Base-by-base conservation (phyloP, 2,888 invertebrate genomes). In the Bhutanitis thaidina region DNA sequence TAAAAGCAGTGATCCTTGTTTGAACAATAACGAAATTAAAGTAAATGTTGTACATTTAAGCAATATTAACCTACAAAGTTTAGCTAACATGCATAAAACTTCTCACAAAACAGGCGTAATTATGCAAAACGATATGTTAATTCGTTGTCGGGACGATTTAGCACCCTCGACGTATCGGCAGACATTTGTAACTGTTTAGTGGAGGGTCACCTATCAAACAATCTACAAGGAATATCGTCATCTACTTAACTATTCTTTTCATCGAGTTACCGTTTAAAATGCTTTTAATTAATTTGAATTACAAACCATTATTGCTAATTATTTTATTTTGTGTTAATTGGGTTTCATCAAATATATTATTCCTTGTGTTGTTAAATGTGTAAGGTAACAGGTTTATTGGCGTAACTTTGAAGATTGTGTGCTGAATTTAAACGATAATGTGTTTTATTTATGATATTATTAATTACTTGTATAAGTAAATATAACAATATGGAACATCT, bases 71-170 rank as follows among this genome's bases (percentile, higher is more conserved):
- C 13, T 44, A 27, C 27, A 43, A 43, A 32, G 47, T 54, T 35
- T 49, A 49, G 27, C 35, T 14, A 34, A 38, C 44, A 30, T 44
- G 37, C 32, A 41, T 41, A 30, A 48, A 39, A 43, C 35, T 48
- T 20, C 43, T 39, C 12, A 58, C 51, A 54, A 56, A 57, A 56
- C 53, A 57, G 52, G 55, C 46, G 53, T 61, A 75, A 80, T 80
- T 82, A 84, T 82, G 80, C 72, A 77, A 82, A 85, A 76, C 69
- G 74, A 80, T 85, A 87, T 87, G 87, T 80, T 80, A 88, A 88
- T 86, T 64, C 52, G 68, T 69, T 68, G 69, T 62, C 64, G 60
- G 77, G 81, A 80, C 87, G 84, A 87, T 87, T 89, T 84, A 87
- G 82, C 86, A 74, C 84, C 87, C 84, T 78, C 57, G 55, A 38